Conservation (phyloP, 1,140 invertebrate species). For the Thaumatotibia leucotreta region DNA sequence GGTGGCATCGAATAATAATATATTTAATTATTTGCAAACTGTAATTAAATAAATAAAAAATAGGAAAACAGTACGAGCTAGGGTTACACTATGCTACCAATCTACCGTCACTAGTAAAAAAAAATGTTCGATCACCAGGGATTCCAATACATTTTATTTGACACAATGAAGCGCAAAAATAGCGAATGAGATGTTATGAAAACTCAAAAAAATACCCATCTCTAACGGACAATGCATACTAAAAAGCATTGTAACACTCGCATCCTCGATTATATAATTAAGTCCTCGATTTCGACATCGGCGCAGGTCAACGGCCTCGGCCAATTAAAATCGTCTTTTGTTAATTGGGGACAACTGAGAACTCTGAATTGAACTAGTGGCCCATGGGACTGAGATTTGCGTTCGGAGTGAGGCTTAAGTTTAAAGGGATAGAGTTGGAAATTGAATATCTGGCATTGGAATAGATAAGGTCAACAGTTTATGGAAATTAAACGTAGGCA, state of each 20-base stretch:
- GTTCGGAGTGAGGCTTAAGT: not conserved
- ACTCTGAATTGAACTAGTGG: not conserved
- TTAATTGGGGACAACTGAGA: conserved; percentile 24
- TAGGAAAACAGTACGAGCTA: too few relatives aligned
- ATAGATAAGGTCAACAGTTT: not conserved
- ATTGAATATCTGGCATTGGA: not conserved
- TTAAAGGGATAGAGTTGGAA: not conserved
- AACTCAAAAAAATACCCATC: too few relatives aligned
- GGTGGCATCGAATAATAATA: too few relatives aligned
- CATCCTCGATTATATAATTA: not conserved
- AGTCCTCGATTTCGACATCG: not conserved
- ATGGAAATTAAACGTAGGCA: not conserved
- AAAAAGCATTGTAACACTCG: not conserved
- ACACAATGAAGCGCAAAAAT: too few relatives aligned
- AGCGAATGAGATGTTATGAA: too few relatives aligned
- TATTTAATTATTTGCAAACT: too few relatives aligned
- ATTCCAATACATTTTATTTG: too few relatives aligned
- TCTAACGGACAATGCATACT: too few relatives aligned
- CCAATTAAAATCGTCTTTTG: conserved; percentile 31
- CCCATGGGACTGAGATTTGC: not conserved
- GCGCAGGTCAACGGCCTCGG: conserved; percentile 17
- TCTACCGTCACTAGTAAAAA: too few relatives aligned
- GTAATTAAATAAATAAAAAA: too few relatives aligned
- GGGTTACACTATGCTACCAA: too few relatives aligned
- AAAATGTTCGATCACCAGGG: too few relatives aligned